Conservation (phyloP, 2,888 invertebrate genomes). For the Tridacna crocea region DNA sequence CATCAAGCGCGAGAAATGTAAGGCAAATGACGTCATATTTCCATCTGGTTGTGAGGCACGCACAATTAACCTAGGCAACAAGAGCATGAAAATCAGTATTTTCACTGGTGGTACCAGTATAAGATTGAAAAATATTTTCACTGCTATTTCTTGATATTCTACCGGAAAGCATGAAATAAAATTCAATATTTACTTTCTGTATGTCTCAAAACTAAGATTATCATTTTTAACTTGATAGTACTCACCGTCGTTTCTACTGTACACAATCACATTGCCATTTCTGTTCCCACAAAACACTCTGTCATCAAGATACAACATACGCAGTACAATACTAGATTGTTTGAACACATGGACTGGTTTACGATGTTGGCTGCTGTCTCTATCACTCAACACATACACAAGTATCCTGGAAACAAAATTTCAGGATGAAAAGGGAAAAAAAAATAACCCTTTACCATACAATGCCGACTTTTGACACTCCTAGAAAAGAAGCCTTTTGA, state of each 20-base stretch:
- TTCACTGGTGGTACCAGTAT: too few species aligned
- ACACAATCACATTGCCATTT: conserved; percentile 91
- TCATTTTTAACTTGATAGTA: background rate
- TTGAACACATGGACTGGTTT: conserved; percentile 57
- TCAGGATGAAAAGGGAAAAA: background rate
- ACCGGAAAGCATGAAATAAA: too few species aligned
- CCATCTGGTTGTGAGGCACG: too few species aligned
- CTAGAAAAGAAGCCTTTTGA: too few species aligned
- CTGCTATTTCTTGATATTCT: too few species aligned
- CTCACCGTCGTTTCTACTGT: conserved; percentile 86
- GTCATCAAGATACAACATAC: conserved; percentile 93
- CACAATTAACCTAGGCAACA: too few species aligned
- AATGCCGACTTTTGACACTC: background rate
- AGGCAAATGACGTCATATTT: too few species aligned
- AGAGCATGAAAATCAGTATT: too few species aligned
- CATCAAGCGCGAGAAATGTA: too few species aligned
- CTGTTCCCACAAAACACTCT: conserved; percentile 94
- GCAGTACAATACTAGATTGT: conserved; percentile 86
- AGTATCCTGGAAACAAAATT: conserved; percentile 65
- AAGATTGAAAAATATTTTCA: too few species aligned
- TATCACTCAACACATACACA: conserved; percentile 73
- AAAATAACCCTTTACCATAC: background rate
- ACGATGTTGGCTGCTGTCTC: conserved; percentile 50
- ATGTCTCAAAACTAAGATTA: too few species aligned
- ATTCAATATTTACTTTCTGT: too few species aligned